These are phyloP conservation scores for Agonopterix arenella DNA, from an alignment of 2,888 invertebrate genomes.

Conservation along the genomic window DNA sequence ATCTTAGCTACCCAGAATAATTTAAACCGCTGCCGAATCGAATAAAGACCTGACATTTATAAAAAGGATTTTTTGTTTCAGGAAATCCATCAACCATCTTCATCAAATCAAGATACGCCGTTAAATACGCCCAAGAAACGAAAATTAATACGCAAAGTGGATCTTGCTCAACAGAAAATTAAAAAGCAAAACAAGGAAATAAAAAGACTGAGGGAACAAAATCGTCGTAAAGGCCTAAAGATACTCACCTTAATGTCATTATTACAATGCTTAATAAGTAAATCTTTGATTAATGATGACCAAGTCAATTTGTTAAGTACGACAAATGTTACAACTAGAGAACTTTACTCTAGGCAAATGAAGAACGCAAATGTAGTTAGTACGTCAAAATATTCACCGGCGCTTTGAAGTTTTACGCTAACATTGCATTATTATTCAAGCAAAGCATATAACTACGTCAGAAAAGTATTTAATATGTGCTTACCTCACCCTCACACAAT, in stretches of 20 bases:
- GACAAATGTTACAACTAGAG: not conserved
- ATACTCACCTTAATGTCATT: not conserved
- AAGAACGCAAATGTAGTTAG: not conserved
- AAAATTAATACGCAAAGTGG: not conserved
- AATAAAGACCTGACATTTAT: not conserved
- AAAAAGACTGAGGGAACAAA: not conserved
- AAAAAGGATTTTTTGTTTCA: not conserved
- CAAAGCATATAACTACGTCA: slow-evolving; percentile 1
- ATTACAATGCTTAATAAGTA: not conserved
- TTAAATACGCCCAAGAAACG: not conserved
- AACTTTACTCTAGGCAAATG: not conserved
- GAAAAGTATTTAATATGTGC: not conserved
- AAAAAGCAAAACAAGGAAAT: not conserved
- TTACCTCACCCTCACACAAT: not conserved
- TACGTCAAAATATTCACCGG: not conserved
- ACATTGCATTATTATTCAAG: not conserved
- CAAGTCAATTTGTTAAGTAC: not conserved
- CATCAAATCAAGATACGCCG: not conserved
- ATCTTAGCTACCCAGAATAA: no score
- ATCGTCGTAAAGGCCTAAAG: not conserved
- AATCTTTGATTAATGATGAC: not conserved
- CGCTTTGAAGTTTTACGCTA: not conserved
- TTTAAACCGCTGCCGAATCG: no score
- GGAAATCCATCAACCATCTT: not conserved
- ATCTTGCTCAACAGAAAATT: not conserved